Conservation (phyloP, 2,888 invertebrate species). For the Thumatha senex region DNA sequence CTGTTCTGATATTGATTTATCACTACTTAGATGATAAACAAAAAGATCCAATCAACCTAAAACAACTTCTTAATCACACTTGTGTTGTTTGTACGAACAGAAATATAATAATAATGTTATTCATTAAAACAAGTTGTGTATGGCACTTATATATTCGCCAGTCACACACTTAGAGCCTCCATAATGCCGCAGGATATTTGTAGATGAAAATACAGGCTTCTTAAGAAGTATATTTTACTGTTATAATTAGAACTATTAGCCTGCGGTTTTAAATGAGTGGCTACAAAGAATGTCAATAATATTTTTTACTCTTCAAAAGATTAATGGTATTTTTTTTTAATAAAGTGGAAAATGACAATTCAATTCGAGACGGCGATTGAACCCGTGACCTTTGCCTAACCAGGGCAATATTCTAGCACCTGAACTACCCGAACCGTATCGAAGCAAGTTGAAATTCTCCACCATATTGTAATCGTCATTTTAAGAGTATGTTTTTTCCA, state of each 20-base stretch:
- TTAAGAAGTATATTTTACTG: slow-evolving; percentile 7
- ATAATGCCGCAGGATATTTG: slow-evolving; percentile 34
- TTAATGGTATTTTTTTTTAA: too few relatives aligned
- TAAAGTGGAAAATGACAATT: too few relatives aligned
- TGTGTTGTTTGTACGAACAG: slow-evolving; percentile 19
- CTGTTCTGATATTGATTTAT: too few relatives aligned
- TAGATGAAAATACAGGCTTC: slow-evolving; percentile 19
- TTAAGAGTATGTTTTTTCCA: too few relatives aligned
- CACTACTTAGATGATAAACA: too few relatives aligned
- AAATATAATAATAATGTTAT: slow-evolving; percentile 31
- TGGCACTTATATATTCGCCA: slow-evolving; percentile 50
- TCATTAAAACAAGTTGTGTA: slow-evolving; percentile 34
- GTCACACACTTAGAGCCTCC: slow-evolving; percentile 46
- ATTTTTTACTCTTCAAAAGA: too few relatives aligned
- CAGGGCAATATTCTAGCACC: too few relatives aligned
- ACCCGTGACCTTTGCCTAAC: too few relatives aligned
- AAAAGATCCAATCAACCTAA: slow-evolving; percentile 20
- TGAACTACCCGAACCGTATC: too few relatives aligned
- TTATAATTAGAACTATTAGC: slow-evolving; percentile 2
- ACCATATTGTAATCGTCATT: too few relatives aligned
- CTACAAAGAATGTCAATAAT: not conserved
- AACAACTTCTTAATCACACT: slow-evolving; percentile 27
- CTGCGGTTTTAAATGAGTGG: not conserved
- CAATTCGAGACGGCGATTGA: too few relatives aligned
- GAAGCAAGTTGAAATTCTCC: too few relatives aligned